Conservation (phyloP, 2,888 invertebrate species). For the Amphipyra berbera region DNA sequence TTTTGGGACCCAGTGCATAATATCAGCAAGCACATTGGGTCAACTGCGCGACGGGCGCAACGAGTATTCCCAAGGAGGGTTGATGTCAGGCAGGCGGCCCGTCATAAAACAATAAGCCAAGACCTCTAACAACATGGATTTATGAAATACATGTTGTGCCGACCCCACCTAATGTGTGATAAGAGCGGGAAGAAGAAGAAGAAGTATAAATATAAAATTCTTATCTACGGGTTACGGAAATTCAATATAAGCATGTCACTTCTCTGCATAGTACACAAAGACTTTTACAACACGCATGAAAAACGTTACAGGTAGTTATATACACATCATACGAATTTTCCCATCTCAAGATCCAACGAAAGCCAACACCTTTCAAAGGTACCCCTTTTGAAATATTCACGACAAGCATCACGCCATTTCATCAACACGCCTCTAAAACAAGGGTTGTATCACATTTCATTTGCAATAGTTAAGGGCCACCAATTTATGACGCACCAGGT, state of each 20-base stretch:
- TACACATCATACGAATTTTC: background rate
- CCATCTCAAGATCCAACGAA: background rate
- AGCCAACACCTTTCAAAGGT: background rate
- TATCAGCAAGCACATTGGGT: too few relatives aligned
- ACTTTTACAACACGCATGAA: background rate
- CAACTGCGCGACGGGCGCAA: too few relatives aligned
- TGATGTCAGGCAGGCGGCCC: too few relatives aligned
- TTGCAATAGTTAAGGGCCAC: slow-evolving; percentile 21
- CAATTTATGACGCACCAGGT: slow-evolving; percentile 49
- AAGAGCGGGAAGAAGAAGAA: too few relatives aligned
- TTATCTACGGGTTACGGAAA: background rate
- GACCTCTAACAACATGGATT: too few relatives aligned
- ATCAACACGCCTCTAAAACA: slow-evolving; percentile 12
- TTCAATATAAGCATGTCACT: too few relatives aligned
- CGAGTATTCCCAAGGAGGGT: too few relatives aligned
- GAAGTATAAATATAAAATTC: background rate
- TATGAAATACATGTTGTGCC: too few relatives aligned
- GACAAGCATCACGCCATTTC: slow-evolving; percentile 16
- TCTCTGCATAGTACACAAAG: background rate
- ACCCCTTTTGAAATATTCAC: slow-evolving; percentile 18
- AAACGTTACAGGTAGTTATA: background rate
- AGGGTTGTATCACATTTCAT: slow-evolving; percentile 19
- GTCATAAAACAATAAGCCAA: too few relatives aligned
- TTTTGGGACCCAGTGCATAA: too few relatives aligned
- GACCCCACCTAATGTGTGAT: too few relatives aligned